These are phyloP conservation scores for Apoderus coryli DNA, from an alignment of 2,888 invertebrate species.

Conservation along the genomic window DNA sequence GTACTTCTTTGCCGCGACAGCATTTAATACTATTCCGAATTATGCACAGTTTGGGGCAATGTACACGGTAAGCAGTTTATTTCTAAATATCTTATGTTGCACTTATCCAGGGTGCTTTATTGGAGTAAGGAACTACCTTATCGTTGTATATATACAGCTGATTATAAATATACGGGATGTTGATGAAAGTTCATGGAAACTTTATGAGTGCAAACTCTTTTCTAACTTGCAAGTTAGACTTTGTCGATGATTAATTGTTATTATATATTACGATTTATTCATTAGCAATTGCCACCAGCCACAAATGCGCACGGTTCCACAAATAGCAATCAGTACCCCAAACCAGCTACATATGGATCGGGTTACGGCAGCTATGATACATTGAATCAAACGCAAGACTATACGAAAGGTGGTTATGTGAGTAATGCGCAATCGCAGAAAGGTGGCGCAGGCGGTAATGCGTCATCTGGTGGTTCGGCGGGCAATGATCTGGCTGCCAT, in stretches of 20 bases:
- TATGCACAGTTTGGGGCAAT: slow-evolving; percentile 53
- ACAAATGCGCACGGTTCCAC: slow-evolving; percentile 56
- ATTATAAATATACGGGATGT: too few relatives aligned
- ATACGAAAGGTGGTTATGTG: slow-evolving; percentile 36
- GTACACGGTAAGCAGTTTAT: slow-evolving; percentile 55
- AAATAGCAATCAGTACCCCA: slow-evolving; percentile 55
- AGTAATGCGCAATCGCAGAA: slow-evolving; percentile 36
- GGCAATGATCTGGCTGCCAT: slow-evolving; percentile 67
- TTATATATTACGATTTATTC: slow-evolving; percentile 7
- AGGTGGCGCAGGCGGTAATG: slow-evolving; percentile 30
- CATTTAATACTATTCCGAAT: slow-evolving; percentile 49
- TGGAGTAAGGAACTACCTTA: too few relatives aligned
- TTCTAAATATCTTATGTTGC: too few relatives aligned
- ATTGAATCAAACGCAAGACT: slow-evolving; percentile 33
- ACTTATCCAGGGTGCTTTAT: too few relatives aligned
- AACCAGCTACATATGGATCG: slow-evolving; percentile 40
- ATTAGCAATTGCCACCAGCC: slow-evolving; percentile 53
- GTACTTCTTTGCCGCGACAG: slow-evolving; percentile 60
- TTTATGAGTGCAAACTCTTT: too few relatives aligned
- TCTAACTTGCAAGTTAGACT: too few relatives aligned
- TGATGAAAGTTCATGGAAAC: too few relatives aligned
- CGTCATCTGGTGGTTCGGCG: slow-evolving; percentile 32
- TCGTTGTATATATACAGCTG: too few relatives aligned
- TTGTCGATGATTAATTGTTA: too few relatives aligned
- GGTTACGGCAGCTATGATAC: slow-evolving; percentile 54